Conservation (phyloP, 2,113 vertebrate species). For the Numenius arquata region DNA sequence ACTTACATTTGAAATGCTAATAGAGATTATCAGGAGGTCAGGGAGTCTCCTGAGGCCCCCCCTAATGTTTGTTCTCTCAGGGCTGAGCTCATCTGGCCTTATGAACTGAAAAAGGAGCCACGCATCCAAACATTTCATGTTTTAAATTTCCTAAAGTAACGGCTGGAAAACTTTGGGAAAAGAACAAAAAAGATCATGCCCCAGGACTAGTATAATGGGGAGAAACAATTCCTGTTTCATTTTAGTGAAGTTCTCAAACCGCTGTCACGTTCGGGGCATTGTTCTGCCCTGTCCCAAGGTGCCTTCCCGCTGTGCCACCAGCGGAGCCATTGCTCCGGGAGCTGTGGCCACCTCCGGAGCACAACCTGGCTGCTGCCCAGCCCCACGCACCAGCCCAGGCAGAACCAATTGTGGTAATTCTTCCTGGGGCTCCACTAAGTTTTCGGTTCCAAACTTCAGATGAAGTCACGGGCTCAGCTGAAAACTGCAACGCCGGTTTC, state of each 20-base stretch:
- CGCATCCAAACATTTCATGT: neutral
- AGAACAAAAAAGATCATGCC: neutral
- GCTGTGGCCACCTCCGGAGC: neutral
- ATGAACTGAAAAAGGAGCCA: neutral
- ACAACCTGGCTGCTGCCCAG: neutral
- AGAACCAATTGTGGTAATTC: neutral
- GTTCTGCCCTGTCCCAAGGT: neutral
- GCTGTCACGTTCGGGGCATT: neutral
- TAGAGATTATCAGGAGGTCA: conserved; percentile 53
- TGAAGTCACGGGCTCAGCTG: neutral
- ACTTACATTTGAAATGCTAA: conserved; percentile 58
- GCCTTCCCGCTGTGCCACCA: neutral
- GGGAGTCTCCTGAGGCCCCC: neutral
- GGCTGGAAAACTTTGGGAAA: neutral
- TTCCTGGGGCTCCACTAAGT: neutral
- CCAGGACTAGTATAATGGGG: neutral
- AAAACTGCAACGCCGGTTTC: neutral
- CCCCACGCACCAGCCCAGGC: neutral
- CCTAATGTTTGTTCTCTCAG: neutral
- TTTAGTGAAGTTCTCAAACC: neutral
- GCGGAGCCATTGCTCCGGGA: neutral
- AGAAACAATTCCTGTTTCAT: neutral
- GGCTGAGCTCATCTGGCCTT: neutral
- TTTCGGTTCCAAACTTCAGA: neutral
- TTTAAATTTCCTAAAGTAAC: neutral